phyloP scores from a whole-genome alignment of 2,888 invertebrate genomes.

The Thymelicus acteon region DNA sequence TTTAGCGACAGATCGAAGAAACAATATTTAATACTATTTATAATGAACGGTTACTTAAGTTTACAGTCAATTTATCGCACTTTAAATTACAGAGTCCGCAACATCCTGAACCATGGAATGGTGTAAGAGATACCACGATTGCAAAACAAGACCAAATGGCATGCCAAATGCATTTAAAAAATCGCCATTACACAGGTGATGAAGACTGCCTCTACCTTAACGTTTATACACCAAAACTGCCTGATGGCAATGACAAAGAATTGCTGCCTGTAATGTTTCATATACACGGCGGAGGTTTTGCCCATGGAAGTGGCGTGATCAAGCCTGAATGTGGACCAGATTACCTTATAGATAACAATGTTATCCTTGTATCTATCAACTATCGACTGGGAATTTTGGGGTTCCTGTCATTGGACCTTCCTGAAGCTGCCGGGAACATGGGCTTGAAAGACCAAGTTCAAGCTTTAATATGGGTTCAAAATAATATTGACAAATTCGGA shows the following conservation, averaged over 20 bases:
- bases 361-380: slow-evolving; percentile 69
- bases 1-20: too few relatives aligned
- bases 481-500: slow-evolving; percentile 60
- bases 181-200: slow-evolving; percentile 49
- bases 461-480: slow-evolving; percentile 65
- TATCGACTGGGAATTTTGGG: slow-evolving; percentile 70
- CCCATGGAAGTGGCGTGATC: slow-evolving; percentile 58
- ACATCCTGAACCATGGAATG: slow-evolving; percentile 66
- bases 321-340: slow-evolving; percentile 62
- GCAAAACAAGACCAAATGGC: slow-evolving; percentile 54
- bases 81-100: slow-evolving; percentile 61
- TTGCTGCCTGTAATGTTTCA: slow-evolving; percentile 61
- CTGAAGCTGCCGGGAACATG: slow-evolving; percentile 67
- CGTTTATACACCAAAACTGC: slow-evolving; percentile 62
- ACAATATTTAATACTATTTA: too few relatives aligned
- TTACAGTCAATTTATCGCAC: too few relatives aligned
- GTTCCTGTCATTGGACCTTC: slow-evolving; percentile 62
- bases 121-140: slow-evolving; percentile 76
- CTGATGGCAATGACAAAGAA: slow-evolving; percentile 37
- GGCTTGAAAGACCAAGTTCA: slow-evolving; percentile 67
- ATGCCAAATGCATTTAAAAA: slow-evolving; percentile 50
- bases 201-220: slow-evolving; percentile 73
- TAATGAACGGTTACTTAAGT: too few relatives aligned
- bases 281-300: slow-evolving; percentile 72
- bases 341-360: slow-evolving; percentile 61